These are phyloP conservation scores for Bruchidius siliquastri DNA, from an alignment of 2,888 invertebrate species.

Conservation along the genomic window DNA sequence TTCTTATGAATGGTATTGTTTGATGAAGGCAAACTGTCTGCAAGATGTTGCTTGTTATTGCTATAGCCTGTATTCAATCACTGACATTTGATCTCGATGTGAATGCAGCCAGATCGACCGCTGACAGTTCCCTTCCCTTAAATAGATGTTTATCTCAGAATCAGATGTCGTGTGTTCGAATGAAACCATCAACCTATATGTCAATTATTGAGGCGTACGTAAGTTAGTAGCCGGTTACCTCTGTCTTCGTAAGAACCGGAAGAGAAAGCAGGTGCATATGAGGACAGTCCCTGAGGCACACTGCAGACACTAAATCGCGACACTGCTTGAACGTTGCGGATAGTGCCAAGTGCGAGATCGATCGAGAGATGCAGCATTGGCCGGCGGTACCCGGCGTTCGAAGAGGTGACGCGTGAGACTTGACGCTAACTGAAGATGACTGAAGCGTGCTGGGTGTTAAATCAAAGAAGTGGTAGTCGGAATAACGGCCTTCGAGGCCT, in stretches of 20 bases:
- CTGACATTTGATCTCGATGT: too few relatives aligned
- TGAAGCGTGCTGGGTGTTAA: constrained; percentile 40
- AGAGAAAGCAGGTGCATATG: background rate
- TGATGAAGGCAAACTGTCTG: too few relatives aligned
- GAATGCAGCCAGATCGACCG: too few relatives aligned
- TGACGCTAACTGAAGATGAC: constrained; percentile 40
- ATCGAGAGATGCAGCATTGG: background rate
- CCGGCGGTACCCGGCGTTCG: background rate
- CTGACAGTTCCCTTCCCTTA: too few relatives aligned
- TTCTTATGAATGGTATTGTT: too few relatives aligned
- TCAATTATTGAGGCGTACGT: too few relatives aligned
- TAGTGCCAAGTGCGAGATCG: background rate
- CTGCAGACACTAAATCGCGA: background rate
- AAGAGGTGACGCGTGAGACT: background rate
- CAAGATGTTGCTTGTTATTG: too few relatives aligned
- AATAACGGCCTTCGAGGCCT: constrained; percentile 31
- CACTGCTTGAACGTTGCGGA: background rate
- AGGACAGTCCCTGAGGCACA: background rate
- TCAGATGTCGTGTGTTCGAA: too few relatives aligned
- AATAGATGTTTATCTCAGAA: too few relatives aligned
- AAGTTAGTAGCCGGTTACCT: too few relatives aligned
- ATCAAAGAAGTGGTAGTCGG: constrained; percentile 42
- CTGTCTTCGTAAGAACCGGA: background rate
- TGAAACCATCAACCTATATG: too few relatives aligned
- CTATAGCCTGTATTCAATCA: too few relatives aligned